Evolutionary conservation across 35 echinoderm and acorn worm species (phyloP).

Genomic region (Ptychodera flava): DNA sequence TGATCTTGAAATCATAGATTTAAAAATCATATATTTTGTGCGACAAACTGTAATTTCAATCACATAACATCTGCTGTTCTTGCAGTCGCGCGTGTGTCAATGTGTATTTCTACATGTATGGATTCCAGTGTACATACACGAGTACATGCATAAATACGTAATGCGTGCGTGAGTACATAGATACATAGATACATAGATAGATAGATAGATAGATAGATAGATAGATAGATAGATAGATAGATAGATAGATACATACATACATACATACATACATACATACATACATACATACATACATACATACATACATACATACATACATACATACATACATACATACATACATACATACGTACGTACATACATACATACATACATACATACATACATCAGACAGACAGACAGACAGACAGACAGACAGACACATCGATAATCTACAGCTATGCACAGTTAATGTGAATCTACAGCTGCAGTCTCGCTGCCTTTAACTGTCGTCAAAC

Average conservation of each 20-base stretch:
- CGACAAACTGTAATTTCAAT: too few relatives aligned
- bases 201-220: not conserved
- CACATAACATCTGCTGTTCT: too few relatives aligned
- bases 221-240: not conserved
- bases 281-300: not conserved
- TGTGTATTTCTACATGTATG: too few relatives aligned
- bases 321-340: conserved; percentile 2
- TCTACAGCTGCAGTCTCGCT: too few relatives aligned
- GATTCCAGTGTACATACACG: not conserved
- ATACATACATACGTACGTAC: not conserved
- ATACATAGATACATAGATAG: not conserved
- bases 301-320: conserved; percentile 2
- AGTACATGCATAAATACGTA: not conserved
- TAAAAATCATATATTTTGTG: too few relatives aligned
- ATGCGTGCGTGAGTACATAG: not conserved
- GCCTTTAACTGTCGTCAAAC: too few relatives aligned
- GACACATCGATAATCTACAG: too few relatives aligned
- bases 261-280: not conserved
- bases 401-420: not conserved
- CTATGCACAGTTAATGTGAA: too few relatives aligned
- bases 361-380: not conserved
- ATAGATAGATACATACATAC: not conserved
- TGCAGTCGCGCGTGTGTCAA: too few relatives aligned
- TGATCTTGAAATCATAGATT: too few relatives aligned
- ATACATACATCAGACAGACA: not conserved